A percentile compares a stretch with the other conserved stretches of the same genome.
phyloP scores from a whole-genome alignment of 2,797 vertebrate species.

The Acrossocheilus wenchowensis region DNA sequence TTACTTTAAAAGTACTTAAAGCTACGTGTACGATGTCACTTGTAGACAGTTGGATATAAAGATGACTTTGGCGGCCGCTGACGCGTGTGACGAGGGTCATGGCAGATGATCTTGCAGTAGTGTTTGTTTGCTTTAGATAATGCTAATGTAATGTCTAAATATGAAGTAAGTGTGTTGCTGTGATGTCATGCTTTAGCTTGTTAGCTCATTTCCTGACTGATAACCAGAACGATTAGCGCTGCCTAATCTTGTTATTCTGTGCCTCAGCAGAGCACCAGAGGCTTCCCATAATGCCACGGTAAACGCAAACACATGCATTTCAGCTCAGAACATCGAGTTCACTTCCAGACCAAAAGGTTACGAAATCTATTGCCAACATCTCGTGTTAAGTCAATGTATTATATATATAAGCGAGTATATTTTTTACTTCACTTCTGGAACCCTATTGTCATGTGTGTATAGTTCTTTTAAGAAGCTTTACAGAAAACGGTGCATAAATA shows the following conservation, averaged over 20 bases:
- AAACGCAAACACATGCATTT: neutral
- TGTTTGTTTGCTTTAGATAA: neutral
- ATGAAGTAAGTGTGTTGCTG: neutral
- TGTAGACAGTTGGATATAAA: too few species aligned
- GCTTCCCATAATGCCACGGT: neutral
- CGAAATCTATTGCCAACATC: neutral
- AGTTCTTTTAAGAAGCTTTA: neutral
- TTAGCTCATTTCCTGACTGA: conserved; percentile 25
- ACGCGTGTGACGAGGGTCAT: neutral
- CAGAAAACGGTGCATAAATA: neutral
- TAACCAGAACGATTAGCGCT: neutral
- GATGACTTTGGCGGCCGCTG: too few species aligned
- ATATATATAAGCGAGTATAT: too few species aligned
- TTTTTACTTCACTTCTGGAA: neutral
- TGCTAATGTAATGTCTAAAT: neutral
- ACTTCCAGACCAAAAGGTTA: neutral
- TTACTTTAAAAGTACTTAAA: too few species aligned
- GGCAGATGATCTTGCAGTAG: neutral
- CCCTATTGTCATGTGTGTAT: neutral
- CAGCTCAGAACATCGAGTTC: neutral
- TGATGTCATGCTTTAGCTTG: neutral
- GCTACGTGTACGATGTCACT: too few species aligned
- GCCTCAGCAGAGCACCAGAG: neutral
- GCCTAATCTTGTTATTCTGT: neutral
- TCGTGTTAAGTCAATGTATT: neutral